Evolutionary conservation across 2,113 vertebrate species (phyloP), one percentile per base, ranked within the genome.

Genomic region (Phainopepla nitens): DNA sequence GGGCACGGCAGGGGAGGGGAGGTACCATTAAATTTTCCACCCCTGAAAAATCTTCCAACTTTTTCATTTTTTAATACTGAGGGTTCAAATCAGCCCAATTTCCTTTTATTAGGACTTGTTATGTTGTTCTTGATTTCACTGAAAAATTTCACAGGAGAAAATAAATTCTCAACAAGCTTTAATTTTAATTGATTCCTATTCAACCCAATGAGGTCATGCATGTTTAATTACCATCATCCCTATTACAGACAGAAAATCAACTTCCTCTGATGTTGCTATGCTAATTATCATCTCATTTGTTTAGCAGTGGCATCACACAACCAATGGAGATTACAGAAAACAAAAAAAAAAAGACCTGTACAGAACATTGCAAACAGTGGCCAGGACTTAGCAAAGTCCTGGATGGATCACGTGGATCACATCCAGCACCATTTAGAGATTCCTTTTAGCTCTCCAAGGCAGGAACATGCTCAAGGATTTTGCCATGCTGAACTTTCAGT

Each of bases 271-370:
- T 95, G 88, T 31, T 92, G 90, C 92, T 45, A 10, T 47, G 82
- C 90, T 94, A 95, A 95, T 96, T 93, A 97, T 47, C 92, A 86
- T 95, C 95, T 92, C 92, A 86, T 93, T 97, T 94, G 78, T 90
- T 89, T 66, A 80, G 92, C 88, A 80, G 28, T 22, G 58, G 85
- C 90, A 94, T 33, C 45, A 82, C 79, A 83, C 71, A 96, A 81
- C 71, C 5, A 6, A 61, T 15, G 1, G 21, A 88, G 90, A 94
- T 93, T 90, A 57, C 0, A 0, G 88, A 58, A 89, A 94, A 92
- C 58, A 92, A 82, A 61, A 2, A 73, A 68, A 90, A 29, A 49
- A 62, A 84, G 70, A 62, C 57, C 92, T n/a, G 64, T 4, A 54
- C 56, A 50, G 82, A 85, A 87, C 45, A 49, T 1, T 19, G 9